Evolutionary conservation across 2,797 vertebrate species (phyloP), one percentile per base, ranked within the genome.

Genomic region (Sphenopsis melanotis): DNA sequence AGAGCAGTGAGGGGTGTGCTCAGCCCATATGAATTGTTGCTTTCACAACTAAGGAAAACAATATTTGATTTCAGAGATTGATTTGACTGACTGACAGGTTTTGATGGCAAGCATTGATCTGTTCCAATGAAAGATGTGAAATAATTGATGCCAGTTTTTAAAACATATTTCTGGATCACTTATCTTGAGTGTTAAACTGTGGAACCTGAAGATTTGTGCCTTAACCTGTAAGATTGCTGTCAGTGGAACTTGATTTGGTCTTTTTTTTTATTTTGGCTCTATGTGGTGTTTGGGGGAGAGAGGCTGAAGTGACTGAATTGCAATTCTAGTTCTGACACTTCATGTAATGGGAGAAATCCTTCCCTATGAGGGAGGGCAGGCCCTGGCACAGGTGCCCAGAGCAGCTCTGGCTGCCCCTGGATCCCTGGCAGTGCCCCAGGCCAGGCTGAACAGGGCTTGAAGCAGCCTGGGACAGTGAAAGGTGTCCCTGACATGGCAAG

Each of bases 391-490:
- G 64, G 0, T 52, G 11, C 37, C 37, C 64, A 57, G 37, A 56
- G 57, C 0, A 57, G 39, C 57, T 89, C n/a, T 11, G 87, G 50
- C 57, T 78, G 65, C 5, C 37, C 44, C 59, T 76, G 47, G 6
- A 83, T 27, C 57, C 57, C 50, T 83, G 72, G 15, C 0, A 77
- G 37, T 70, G 57, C 0, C 79, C 57, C 1, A 57, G 79, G n/a
- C 57, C 29, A 27, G 70, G 42, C 0, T 76, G 42, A 55, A 20
- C 0, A 0, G 39, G 26, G 34, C 12, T 55, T 6, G 78, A 57
- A 20, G 57, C 79, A 44, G 0, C 42, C 42, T 63, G 71, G 55
- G 19, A 10, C 1, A 2, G 32, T 49, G 70, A 13, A 1, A 55
- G 41, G 9, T 82, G 34, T 66, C 47, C 53, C 39, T 81, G 46